Evolutionary conservation across 1,140 invertebrate genomes (phyloP).

Genomic region (Batillaria attramentaria): DNA sequence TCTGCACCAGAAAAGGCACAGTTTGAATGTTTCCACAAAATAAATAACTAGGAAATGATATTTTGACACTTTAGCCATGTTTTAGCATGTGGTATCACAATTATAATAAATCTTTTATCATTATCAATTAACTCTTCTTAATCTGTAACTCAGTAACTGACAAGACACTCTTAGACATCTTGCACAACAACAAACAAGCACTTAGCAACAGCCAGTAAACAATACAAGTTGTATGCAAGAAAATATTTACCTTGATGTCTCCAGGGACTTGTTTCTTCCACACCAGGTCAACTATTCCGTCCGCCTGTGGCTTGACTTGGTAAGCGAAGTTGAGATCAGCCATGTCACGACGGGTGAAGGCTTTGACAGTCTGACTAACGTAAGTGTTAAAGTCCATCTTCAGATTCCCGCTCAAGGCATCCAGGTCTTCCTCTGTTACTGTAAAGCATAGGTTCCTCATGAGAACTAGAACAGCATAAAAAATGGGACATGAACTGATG

Average conservation of each 20-base stretch:
- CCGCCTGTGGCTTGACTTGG: slow-evolving; percentile 39
- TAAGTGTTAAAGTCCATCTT: slow-evolving; percentile 55
- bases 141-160: not conserved
- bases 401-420: slow-evolving; percentile 38
- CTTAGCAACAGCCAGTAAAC: not conserved
- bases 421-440: slow-evolving; percentile 54
- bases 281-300: slow-evolving; percentile 35
- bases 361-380: slow-evolving; percentile 49
- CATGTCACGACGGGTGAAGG: slow-evolving; percentile 43
- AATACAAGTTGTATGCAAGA: not conserved
- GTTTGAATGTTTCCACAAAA: no score
- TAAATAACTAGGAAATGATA: no score
- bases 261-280: slow-evolving; percentile 55
- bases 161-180: not conserved
- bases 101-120: not conserved
- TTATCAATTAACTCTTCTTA: not conserved
- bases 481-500: not conserved
- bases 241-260: slow-evolving; percentile 50
- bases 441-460: not conserved
- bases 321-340: slow-evolving; percentile 46
- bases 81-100: not conserved
- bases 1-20: no score
- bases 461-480: not conserved
- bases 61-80: not conserved
- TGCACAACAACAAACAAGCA: not conserved